phyloP scores from a whole-genome alignment of 2,888 invertebrate genomes.

The Zygothrica quintamaculata region DNA sequence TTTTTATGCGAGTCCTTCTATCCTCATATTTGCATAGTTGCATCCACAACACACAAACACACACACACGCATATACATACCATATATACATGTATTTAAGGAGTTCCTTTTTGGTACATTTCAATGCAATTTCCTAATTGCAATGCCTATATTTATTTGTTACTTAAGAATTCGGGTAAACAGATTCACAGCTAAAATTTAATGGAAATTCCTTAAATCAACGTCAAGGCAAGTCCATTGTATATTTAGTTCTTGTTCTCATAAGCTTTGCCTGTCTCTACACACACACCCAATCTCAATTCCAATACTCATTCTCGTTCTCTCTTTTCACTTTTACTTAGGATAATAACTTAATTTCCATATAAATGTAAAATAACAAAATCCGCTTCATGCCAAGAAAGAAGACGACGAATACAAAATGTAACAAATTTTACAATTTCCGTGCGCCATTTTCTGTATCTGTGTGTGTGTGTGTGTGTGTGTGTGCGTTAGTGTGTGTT shows the following conservation, averaged over 20 bases:
- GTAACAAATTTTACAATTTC: slow-evolving; percentile 77
- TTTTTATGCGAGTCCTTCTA: slow-evolving; percentile 25
- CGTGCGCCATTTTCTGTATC: slow-evolving; percentile 48
- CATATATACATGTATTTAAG: not conserved
- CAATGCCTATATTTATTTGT: too few relatives aligned
- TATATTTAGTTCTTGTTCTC: not conserved
- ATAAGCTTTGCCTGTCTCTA: not conserved
- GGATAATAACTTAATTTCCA: slow-evolving; percentile 61
- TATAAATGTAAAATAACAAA: slow-evolving; percentile 45
- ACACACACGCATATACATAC: not conserved
- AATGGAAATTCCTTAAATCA: too few relatives aligned
- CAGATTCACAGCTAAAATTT: too few relatives aligned
- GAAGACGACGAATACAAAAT: slow-evolving; percentile 44
- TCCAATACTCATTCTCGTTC: too few relatives aligned
- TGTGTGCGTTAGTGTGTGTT: too few relatives aligned
- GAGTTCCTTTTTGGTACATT: not conserved
- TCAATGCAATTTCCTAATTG: not conserved
- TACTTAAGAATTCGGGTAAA: too few relatives aligned
- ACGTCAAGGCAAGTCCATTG: too few relatives aligned
- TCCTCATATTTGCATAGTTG: slow-evolving; percentile 34
- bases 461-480: slow-evolving; percentile 3
- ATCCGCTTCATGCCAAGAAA: slow-evolving; percentile 33
- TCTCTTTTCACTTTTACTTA: slow-evolving; percentile 22
- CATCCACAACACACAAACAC: too few relatives aligned
- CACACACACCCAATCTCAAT: too few relatives aligned